Evolutionary conservation across 2,113 vertebrate genomes (phyloP).

Genomic region (Heloderma charlesbogerti): DNA sequence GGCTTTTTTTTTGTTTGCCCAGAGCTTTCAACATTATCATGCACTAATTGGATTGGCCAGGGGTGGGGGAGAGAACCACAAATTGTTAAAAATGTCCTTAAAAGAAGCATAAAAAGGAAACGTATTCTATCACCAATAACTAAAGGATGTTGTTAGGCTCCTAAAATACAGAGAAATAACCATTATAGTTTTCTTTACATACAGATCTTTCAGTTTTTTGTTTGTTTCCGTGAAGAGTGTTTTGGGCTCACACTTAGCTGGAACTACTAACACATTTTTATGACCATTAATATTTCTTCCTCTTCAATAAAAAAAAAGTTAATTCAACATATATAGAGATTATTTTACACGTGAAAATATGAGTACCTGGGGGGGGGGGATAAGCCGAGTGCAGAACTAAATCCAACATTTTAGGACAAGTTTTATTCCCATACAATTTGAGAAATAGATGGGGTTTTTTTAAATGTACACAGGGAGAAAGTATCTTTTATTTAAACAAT

Average conservation of each 20-base stretch:
- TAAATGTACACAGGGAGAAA: slow-evolving; percentile 60
- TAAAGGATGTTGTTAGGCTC: slow-evolving; percentile 83
- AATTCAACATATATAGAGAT: slow-evolving; percentile 84
- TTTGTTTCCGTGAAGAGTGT: slow-evolving; percentile 60
- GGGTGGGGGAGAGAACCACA: slow-evolving; percentile 73
- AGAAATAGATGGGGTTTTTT: slow-evolving; percentile 47
- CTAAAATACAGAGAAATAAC: slow-evolving; percentile 83
- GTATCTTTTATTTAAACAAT: slow-evolving; percentile 63
- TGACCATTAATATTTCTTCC: slow-evolving; percentile 66
- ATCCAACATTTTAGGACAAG: slow-evolving; percentile 67
- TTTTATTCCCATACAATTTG: slow-evolving; percentile 70
- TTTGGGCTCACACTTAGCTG: slow-evolving; percentile 73
- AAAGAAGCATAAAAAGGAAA: slow-evolving; percentile 85
- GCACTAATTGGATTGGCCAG: slow-evolving; percentile 84
- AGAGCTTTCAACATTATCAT: slow-evolving; percentile 81
- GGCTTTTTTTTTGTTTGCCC: slow-evolving; percentile 39
- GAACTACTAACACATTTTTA: slow-evolving; percentile 84
- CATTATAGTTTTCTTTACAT: slow-evolving; percentile 78
- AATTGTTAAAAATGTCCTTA: slow-evolving; percentile 79
- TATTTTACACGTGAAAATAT: slow-evolving; percentile 77
- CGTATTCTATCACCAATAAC: slow-evolving; percentile 84
- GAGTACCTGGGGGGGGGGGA: slow-evolving; percentile 75
- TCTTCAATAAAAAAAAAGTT: slow-evolving; percentile 82
- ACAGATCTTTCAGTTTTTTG: slow-evolving; percentile 79
- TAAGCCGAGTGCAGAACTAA: slow-evolving; percentile 67